Percentiles rank a stretch among this genome's conserved stretches.
These are phyloP conservation scores for Tenebrio molitor DNA, from an alignment of 1,140 invertebrate genomes.

Conservation along the genomic window DNA sequence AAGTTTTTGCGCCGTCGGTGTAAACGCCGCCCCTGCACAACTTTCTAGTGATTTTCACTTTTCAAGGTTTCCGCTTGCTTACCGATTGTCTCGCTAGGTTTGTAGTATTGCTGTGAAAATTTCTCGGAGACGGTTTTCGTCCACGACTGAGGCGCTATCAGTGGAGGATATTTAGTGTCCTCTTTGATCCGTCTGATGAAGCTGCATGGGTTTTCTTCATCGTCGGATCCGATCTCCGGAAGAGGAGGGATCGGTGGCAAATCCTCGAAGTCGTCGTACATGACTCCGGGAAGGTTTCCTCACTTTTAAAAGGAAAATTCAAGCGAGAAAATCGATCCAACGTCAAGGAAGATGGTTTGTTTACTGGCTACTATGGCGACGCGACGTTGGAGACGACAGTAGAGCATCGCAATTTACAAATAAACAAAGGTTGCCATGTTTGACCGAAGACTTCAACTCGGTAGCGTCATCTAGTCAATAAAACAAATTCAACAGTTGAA, in stretches of 20 bases:
- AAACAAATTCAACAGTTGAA: too few species aligned
- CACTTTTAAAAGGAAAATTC: background rate
- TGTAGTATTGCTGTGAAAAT: constrained; percentile 70
- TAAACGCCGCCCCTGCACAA: constrained; percentile 66
- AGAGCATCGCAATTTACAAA: too few species aligned
- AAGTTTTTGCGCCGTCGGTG: constrained; percentile 70
- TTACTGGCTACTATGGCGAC: background rate
- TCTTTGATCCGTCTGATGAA: constrained; percentile 64
- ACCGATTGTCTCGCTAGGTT: constrained; percentile 77
- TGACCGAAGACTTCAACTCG: too few species aligned
- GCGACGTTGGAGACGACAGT: too few species aligned
- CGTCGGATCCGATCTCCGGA: constrained; percentile 65
- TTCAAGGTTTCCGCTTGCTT: constrained; percentile 54
- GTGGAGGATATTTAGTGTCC: constrained; percentile 69
- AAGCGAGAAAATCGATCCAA: constrained; percentile 27
- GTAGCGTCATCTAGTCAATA: too few species aligned
- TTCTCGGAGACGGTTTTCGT: constrained; percentile 72
- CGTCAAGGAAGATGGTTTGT: background rate
- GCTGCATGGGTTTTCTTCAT: constrained; percentile 60
- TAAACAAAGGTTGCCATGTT: too few species aligned
- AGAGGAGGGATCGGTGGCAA: constrained; percentile 63
- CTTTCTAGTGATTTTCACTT: background rate
- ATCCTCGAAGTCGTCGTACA: constrained; percentile 49
- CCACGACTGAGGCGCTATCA: constrained; percentile 70
- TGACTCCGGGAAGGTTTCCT: too few species aligned